Percentiles rank a stretch among this genome's conserved stretches.
phyloP scores from a whole-genome alignment of 53 echinoderm and acorn worm genomes.

The Paelopatides confundens region DNA sequence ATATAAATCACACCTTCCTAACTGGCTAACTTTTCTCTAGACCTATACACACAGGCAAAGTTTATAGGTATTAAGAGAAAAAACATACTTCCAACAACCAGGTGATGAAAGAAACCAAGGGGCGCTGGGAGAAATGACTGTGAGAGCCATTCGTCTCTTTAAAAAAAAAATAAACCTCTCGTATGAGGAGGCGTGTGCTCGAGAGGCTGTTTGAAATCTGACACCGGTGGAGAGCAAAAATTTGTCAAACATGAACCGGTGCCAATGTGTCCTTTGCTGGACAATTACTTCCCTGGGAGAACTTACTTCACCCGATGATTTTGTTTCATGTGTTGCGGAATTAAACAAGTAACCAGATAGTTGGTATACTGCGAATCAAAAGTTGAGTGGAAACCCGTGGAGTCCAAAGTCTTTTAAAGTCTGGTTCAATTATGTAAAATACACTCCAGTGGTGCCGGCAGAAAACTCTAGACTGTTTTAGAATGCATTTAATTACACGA shows the following conservation, averaged over 20 bases:
- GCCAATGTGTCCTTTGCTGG: not conserved
- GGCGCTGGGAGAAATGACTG: not conserved
- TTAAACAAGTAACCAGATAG: constrained; percentile 8
- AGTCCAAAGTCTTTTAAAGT: not conserved
- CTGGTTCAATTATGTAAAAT: not conserved
- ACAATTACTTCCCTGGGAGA: not conserved
- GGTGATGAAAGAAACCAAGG: not conserved
- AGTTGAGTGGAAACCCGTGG: not conserved
- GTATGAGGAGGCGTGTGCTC: not conserved
- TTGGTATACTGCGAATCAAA: not conserved
- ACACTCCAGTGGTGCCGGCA: not conserved
- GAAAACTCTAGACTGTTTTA: not conserved
- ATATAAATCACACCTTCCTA: not conserved
- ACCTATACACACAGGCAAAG: not conserved
- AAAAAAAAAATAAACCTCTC: too few relatives aligned
- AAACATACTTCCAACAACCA: not conserved
- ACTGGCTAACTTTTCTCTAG: not conserved
- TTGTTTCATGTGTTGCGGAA: too few relatives aligned
- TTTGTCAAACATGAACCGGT: not conserved
- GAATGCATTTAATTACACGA: not conserved
- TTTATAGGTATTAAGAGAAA: not conserved
- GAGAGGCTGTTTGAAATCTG: not conserved
- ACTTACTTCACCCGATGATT: not conserved
- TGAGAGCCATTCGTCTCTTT: too few relatives aligned
- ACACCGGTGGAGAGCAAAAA: not conserved